Evolutionary conservation across 2,113 vertebrate species (phyloP).

Genomic region (Condylura cristata): DNA sequence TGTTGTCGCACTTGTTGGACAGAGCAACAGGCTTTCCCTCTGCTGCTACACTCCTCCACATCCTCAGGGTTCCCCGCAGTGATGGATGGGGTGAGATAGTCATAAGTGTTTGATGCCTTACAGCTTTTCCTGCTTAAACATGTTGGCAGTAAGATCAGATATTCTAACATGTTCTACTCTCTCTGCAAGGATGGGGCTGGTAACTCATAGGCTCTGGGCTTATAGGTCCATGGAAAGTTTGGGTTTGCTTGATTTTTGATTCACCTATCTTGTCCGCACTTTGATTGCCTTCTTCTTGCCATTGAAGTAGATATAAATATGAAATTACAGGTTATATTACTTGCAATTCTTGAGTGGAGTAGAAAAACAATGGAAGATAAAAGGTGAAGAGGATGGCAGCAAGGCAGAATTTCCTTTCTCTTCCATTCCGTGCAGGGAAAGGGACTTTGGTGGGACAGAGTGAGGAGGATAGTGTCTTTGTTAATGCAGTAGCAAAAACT

Average conservation of each 20-base stretch:
- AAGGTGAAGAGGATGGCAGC: neutral
- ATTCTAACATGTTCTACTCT: neutral
- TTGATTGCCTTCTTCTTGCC: neutral
- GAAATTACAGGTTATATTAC: neutral
- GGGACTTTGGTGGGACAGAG: neutral
- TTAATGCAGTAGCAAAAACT: neutral
- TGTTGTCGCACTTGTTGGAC: neutral
- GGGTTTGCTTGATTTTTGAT: neutral
- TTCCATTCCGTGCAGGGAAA: neutral
- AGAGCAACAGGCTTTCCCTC: neutral
- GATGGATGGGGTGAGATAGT: neutral
- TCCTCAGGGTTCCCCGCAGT: neutral
- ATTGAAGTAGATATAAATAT: neutral
- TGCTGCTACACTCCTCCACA: neutral
- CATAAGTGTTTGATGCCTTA: neutral
- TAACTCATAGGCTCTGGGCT: neutral
- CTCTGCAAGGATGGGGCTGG: neutral
- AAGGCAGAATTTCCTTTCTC: neutral
- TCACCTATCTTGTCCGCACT: neutral
- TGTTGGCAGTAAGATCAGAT: neutral
- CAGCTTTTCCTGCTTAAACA: neutral
- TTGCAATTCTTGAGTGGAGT: neutral
- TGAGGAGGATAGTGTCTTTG: neutral
- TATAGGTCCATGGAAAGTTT: neutral
- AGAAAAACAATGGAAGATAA: too few relatives aligned